Evolutionary conservation across 2,797 vertebrate species (phyloP).

Genomic region (Enteromius trimaculatus): DNA sequence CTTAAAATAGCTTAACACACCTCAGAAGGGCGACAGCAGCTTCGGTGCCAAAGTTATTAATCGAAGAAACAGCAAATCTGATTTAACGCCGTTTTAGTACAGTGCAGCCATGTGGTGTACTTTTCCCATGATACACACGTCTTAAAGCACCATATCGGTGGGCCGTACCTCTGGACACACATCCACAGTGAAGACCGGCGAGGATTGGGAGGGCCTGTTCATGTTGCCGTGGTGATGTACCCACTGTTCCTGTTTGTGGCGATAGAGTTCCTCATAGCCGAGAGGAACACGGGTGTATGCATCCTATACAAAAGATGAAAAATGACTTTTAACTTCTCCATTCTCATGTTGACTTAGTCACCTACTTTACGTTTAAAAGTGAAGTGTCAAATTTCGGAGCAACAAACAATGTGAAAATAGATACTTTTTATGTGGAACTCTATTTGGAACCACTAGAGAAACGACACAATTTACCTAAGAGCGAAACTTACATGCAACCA

Average conservation of each 20-base stretch:
- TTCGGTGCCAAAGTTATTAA: conserved; percentile 40
- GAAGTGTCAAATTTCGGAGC: neutral
- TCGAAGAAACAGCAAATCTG: conserved; percentile 19
- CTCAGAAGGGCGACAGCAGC: conserved; percentile 45
- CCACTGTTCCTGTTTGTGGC: conserved; percentile 93
- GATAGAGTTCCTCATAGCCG: conserved; percentile 89
- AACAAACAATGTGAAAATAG: neutral
- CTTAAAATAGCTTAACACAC: conserved; percentile 71
- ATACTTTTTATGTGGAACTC: neutral
- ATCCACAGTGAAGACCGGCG: conserved; percentile 91
- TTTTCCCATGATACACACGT: conserved; percentile 13
- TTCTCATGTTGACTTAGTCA: neutral
- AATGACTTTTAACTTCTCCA: neutral
- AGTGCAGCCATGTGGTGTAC: neutral
- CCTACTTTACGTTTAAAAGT: conserved; percentile 7
- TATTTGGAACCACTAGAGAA: neutral
- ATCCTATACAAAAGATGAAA: conserved; percentile 68
- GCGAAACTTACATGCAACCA: neutral
- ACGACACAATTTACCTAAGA: neutral
- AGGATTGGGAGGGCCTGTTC: conserved; percentile 87
- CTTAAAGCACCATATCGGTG: conserved; percentile 27
- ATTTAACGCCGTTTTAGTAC: neutral
- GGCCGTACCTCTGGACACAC: conserved; percentile 87
- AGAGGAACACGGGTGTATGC: conserved; percentile 72
- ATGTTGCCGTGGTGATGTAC: conserved; percentile 79